Base-by-base conservation (phyloP, 2,888 invertebrate genomes). In the Himalopsyche tibetana region DNA sequence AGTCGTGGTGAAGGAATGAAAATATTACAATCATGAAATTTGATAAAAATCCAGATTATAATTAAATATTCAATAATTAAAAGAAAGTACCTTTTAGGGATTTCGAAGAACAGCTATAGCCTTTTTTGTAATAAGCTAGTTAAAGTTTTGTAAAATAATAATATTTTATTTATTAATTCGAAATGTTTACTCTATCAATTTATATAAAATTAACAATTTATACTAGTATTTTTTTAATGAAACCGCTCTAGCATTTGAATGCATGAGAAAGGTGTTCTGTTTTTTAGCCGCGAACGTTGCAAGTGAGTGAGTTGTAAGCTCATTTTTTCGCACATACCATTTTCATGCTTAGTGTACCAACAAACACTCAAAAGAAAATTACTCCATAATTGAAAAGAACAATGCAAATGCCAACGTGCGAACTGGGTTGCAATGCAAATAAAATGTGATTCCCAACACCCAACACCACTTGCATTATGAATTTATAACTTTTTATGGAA, bases 301-400 rank as follows among this genome's bases (percentile, higher is more conserved):
- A 28, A 63, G 19, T 15, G 63, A 63, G 19, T 63, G 19, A 63
- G 63, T 19, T 63, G 63, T 63, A 63, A 63, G 63, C 19, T 9
- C 6, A 63, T 63, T 63, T 63, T 63, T n/a, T 63, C 63, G 63
- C 9, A 63, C 19, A 28, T 63, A 63, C 19, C n/a, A 63, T 63
- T 63, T 63, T 63, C 63, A 63, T 63, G 63, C 63, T 63, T 63
- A 63, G 19, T 63, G 63, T 63, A 63, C 63, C 63, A 63, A 63
- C 63, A 63, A 63, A 63, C 63, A 19, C 63, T 63, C 19, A 6
- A 63, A 63, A 28, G 63, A 63, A 63, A 63, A 63, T 63, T 63
- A 63, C 28, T 63, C 19, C 19, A 63, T 63, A 63, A 63, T 63
- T 63, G 63, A 63, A 63, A 63, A 63, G 63, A 63, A 63, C 63